Percentiles rank a stretch among this genome's conserved stretches.
These are phyloP conservation scores for Oxyruncus cristatus DNA, from an alignment of 2,113 vertebrate genomes.

Conservation along the genomic window DNA sequence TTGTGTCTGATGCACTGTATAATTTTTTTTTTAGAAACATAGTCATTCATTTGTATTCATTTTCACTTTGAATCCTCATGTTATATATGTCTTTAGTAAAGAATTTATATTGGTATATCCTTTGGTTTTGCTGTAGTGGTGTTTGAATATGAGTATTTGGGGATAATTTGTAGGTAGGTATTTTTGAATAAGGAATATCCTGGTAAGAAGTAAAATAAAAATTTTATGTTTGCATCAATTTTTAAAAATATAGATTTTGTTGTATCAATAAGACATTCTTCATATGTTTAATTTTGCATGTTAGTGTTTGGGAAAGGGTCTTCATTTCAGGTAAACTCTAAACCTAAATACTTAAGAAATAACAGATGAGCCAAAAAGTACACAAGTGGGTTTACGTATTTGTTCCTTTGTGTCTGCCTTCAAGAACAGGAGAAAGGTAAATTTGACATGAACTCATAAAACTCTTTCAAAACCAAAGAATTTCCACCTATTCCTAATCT, in stretches of 20 bases:
- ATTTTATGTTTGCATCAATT: background rate
- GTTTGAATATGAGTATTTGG: background rate
- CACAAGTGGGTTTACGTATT: fast-evolving
- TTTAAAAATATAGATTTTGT: background rate
- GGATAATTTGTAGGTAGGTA: background rate
- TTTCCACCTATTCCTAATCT: background rate
- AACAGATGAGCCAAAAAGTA: background rate
- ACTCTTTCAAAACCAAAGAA: background rate
- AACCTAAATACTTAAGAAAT: background rate
- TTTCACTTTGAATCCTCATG: background rate
- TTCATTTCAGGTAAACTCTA: background rate
- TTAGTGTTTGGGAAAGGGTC: background rate
- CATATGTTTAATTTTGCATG: background rate
- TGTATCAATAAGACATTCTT: background rate
- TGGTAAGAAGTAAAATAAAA: background rate
- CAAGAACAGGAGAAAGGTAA: background rate
- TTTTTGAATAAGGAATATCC: background rate
- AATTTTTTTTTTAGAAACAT: background rate
- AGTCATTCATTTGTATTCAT: background rate
- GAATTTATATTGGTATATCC: background rate
- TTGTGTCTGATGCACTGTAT: background rate
- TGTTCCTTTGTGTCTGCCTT: background rate
- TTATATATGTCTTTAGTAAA: background rate
- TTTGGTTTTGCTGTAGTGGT: background rate
- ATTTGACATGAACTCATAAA: background rate